Conservation (phyloP, 2,797 vertebrate species). For the Myotis pilosus region DNA sequence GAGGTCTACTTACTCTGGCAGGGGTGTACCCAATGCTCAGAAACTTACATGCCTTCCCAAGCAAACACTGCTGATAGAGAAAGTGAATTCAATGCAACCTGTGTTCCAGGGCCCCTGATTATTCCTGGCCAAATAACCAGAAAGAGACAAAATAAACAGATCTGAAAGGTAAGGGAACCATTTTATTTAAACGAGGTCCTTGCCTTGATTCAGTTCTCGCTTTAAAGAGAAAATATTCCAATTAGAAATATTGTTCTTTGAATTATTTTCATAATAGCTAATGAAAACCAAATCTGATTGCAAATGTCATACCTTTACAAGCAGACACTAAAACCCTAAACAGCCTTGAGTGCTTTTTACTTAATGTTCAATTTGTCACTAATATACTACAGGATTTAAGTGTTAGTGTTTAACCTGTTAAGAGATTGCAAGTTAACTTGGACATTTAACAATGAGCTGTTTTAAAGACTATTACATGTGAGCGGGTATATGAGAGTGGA, state of each 20-base stretch:
- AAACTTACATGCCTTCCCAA: neutral
- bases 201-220: conserved; percentile 4
- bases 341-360: conserved; percentile 71
- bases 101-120: neutral
- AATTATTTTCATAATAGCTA: conserved; percentile 65
- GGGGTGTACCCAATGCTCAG: neutral
- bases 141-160: neutral
- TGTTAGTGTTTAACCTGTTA: conserved; percentile 74
- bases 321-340: conserved; percentile 68
- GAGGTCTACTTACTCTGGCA: neutral
- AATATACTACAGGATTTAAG: conserved; percentile 73
- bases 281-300: conserved; percentile 60
- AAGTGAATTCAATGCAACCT: conserved; percentile 30
- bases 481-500: conserved; percentile 59
- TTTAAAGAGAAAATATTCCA: conserved; percentile 52
- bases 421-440: conserved; percentile 67
- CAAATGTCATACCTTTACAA: conserved; percentile 60
- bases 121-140: conserved; percentile 1
- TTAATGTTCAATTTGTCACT: conserved; percentile 76
- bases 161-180: neutral
- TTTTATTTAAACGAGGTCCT: conserved; percentile 24
- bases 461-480: conserved; percentile 52
- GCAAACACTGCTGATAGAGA: neutral
- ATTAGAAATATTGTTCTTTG: conserved; percentile 64
- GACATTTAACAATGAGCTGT: conserved; percentile 68